Percentiles rank a stretch among this genome's conserved stretches.
These are phyloP conservation scores for Rynchops niger DNA, from an alignment of 2,113 vertebrate genomes.

Conservation along the genomic window DNA sequence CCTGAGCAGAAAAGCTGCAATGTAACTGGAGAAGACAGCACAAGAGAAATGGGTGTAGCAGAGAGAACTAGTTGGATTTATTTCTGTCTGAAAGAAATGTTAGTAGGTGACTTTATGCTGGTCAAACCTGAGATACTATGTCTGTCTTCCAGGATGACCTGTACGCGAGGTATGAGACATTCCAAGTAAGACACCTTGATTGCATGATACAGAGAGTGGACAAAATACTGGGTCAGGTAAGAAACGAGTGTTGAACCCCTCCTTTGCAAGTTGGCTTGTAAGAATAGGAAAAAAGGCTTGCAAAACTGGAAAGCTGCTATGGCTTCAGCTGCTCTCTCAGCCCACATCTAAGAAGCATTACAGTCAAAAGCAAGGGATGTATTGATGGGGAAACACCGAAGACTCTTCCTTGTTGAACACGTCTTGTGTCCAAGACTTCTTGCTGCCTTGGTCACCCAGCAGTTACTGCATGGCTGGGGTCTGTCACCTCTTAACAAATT, in stretches of 20 bases:
- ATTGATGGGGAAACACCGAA: neutral
- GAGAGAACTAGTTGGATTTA: neutral
- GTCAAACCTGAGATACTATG: neutral
- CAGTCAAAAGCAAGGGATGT: neutral
- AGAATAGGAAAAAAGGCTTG: neutral
- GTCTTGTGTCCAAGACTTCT: neutral
- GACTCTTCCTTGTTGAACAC: neutral
- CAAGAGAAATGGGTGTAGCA: neutral
- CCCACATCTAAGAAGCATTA: neutral
- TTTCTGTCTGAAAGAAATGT: neutral
- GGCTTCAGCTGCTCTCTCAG: neutral
- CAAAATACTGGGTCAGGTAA: conserved; percentile 22
- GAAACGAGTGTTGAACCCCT: neutral
- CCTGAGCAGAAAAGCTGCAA: neutral
- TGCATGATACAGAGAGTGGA: neutral
- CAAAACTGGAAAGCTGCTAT: neutral
- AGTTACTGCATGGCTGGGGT: neutral
- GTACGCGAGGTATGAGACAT: neutral
- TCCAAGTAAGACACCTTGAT: neutral
- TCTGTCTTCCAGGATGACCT: neutral
- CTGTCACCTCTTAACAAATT: neutral
- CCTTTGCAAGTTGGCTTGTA: neutral
- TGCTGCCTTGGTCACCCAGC: neutral
- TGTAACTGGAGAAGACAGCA: neutral
- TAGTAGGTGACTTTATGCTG: neutral